Percentiles rank a stretch among this genome's conserved stretches.
Conservation (phyloP, 2,888 invertebrate genomes). For the Caenorhabditis sp. region DNA sequence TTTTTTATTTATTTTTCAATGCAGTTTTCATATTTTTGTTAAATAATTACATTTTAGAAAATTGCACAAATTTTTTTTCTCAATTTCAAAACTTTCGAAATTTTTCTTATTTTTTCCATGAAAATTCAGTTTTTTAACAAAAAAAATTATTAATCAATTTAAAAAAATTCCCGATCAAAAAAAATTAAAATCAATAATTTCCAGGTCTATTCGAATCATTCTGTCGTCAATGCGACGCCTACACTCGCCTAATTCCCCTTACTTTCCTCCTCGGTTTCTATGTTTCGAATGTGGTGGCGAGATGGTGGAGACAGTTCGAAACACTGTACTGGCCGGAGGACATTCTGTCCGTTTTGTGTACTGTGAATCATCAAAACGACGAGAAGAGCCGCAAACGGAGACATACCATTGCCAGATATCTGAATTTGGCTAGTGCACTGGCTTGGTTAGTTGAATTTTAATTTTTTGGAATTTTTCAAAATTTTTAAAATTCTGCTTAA, state of each 20-base stretch:
- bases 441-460: slow-evolving; percentile 62
- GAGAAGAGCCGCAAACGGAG: slow-evolving; percentile 67
- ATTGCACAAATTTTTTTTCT: too few relatives aligned
- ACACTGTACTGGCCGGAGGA: slow-evolving; percentile 75
- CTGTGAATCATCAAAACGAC: slow-evolving; percentile 67
- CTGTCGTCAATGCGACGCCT: slow-evolving; percentile 73
- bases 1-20: too few relatives aligned
- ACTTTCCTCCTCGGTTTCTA: slow-evolving; percentile 79
- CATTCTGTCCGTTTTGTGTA: slow-evolving; percentile 69
- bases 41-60: too few relatives aligned
- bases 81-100: not conserved
- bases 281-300: slow-evolving; percentile 73
- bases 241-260: slow-evolving; percentile 75
- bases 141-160: not conserved
- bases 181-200: not conserved
- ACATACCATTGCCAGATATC: slow-evolving; percentile 74
- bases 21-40: too few relatives aligned
- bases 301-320: slow-evolving; percentile 77
- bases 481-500: not conserved
- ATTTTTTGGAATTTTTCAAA: not conserved
- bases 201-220: slow-evolving; percentile 71
- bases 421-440: slow-evolving; percentile 73
- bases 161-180: not conserved
- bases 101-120: too few relatives aligned
- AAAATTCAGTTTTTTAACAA: not conserved